These are phyloP conservation scores for Polyommatus icarus DNA, from an alignment of 2,888 invertebrate genomes.

Conservation along the genomic window DNA sequence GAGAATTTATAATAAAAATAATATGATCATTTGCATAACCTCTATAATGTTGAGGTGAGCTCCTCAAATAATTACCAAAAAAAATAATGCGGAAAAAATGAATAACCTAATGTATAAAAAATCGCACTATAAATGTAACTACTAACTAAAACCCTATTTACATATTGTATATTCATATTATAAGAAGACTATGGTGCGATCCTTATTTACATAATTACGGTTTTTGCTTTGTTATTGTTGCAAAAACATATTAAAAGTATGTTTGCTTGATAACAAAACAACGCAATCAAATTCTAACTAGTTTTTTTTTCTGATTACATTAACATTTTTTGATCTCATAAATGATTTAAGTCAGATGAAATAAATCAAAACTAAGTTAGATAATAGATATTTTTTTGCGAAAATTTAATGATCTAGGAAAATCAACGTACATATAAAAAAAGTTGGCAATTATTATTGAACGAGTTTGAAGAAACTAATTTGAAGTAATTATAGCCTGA, in stretches of 20 bases:
- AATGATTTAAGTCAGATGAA: neutral
- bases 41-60: too few species aligned
- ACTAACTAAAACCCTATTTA: constrained; percentile 20
- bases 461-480: too few species aligned
- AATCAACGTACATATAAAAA: neutral
- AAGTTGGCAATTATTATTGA: neutral
- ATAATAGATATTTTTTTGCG: neutral
- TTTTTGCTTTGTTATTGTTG: neutral
- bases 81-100: too few species aligned
- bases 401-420: neutral
- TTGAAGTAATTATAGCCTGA: too few species aligned
- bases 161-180: neutral
- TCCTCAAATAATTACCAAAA: too few species aligned
- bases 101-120: neutral
- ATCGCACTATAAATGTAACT: constrained; percentile 24
- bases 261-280: neutral
- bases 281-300: neutral
- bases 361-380: neutral
- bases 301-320: neutral
- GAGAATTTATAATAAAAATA: too few species aligned
- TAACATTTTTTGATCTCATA: neutral
- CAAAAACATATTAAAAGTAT: neutral
- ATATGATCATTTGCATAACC: too few species aligned
- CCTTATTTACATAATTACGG: neutral
- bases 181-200: constrained; percentile 6